Percentiles rank a stretch among this genome's conserved stretches.
Evolutionary conservation across 2,113 vertebrate genomes (phyloP).

Genomic region (Phaethornis superciliosus): DNA sequence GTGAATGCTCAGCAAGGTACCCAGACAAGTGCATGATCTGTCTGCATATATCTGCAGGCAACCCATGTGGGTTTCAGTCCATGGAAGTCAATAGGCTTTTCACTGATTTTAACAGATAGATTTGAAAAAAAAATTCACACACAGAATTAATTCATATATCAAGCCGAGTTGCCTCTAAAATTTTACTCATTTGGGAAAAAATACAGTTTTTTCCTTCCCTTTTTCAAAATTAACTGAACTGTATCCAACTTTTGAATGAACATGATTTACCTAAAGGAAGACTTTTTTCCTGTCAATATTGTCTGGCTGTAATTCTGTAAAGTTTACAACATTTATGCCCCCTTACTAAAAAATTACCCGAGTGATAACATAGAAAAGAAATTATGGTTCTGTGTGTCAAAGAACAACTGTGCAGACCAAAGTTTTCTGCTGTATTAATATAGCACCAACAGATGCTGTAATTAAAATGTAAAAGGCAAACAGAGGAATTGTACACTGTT

Average conservation of each 20-base stretch:
- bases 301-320: not conserved
- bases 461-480: slow-evolving; percentile 7
- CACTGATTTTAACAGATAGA: not conserved
- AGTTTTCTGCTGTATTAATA: not conserved
- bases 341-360: not conserved
- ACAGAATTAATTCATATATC: not conserved
- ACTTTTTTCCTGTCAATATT: not conserved
- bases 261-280: not conserved
- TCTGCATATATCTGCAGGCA: not conserved
- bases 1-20: not conserved
- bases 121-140: not conserved
- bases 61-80: not conserved
- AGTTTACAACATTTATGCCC: not conserved
- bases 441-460: not conserved
- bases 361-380: not conserved
- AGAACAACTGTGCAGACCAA: not conserved
- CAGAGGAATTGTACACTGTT: not conserved
- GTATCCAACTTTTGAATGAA: not conserved
- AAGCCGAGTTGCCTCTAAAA: not conserved
- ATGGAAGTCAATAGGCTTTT: not conserved
- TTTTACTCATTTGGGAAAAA: not conserved
- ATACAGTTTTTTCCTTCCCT: not conserved
- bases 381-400: not conserved
- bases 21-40: not conserved
- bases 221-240: not conserved